These are phyloP conservation scores for Carposina sasakii DNA, from an alignment of 1,140 invertebrate species.

Conservation along the genomic window DNA sequence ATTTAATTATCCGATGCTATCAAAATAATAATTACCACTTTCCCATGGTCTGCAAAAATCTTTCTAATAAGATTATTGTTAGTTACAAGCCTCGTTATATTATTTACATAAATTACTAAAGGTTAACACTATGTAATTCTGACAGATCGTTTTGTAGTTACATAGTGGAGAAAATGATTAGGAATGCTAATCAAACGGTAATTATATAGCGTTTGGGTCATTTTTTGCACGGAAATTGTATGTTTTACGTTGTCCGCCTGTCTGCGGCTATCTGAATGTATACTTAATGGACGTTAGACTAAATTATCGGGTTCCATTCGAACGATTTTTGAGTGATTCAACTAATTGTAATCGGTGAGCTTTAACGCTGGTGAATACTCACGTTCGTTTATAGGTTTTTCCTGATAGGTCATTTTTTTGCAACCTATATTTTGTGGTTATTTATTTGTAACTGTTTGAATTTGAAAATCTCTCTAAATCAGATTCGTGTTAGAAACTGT, in stretches of 20 bases:
- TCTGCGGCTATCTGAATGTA: background rate
- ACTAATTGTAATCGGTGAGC: too few relatives aligned
- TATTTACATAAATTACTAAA: conserved; percentile 52
- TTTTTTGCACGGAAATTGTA: conserved; percentile 26
- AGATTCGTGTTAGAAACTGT: too few relatives aligned
- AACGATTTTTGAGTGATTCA: background rate
- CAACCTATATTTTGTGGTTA: too few relatives aligned
- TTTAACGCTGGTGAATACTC: too few relatives aligned
- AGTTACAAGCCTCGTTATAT: conserved; percentile 7
- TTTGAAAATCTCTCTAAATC: too few relatives aligned
- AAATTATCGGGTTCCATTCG: background rate
- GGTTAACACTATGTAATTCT: conserved; percentile 36
- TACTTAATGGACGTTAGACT: background rate
- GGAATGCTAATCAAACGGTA: conserved; percentile 36
- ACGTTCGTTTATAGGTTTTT: too few relatives aligned
- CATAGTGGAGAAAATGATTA: conserved; percentile 39
- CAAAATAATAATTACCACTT: too few relatives aligned
- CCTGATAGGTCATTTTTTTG: too few relatives aligned
- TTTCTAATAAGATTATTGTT: too few relatives aligned
- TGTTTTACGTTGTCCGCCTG: background rate
- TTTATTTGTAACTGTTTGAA: too few relatives aligned
- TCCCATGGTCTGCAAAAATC: too few relatives aligned
- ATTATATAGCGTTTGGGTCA: conserved; percentile 23
- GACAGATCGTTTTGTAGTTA: conserved; percentile 23
- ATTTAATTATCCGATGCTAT: too few relatives aligned